Base-by-base conservation (phyloP, 2,797 vertebrate species). In the Margarornis squamiger region DNA sequence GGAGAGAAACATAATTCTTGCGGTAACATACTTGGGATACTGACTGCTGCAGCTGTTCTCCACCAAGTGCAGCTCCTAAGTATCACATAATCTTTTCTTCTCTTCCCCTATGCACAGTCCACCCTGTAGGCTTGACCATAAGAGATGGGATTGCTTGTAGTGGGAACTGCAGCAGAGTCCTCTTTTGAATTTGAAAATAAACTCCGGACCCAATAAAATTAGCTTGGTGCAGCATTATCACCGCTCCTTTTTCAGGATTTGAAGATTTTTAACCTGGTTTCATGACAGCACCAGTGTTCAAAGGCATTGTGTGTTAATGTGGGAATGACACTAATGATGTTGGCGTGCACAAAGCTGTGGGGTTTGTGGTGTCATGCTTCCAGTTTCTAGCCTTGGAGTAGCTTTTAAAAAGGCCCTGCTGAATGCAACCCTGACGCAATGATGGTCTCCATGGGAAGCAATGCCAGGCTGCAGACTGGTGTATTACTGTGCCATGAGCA, bases 1-100 rank as follows among this genome's bases (percentile, higher is more conserved):
- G 90, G 82, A 92, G 89, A 49, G 91, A 90, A 93, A 86, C 24
- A 23, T 86, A 88, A 93, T 90, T 91, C 85, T 88, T 9, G 5
- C 62, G 79, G 82, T 90, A 77, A 30, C 48, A 2, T 84, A 20
- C 58, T 70, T 68, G 38, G 62, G 79, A 49, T 92, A 32, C 52
- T 68, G 76, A 38, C 41, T 86, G 66, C 87, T 91, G 58, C 87
- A 86, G 91, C 85, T 82, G 73, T 51, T 95, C 70, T 86, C 70
- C 43, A 39, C 51, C 59, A 54, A 71, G 70, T 19, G 12, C 49
- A 57, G 59, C 38, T 92, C 70, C 51, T 21, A 67, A 43, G 22
- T 43, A 91, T 58, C 10, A 6, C 49, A 6, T 34, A 20, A 71
- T 63, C 38, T 80, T 86, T 84, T 55, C 36, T 73, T 68, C 43